Conservation (phyloP, 2,888 invertebrate species). For the Nomada goodeniana region DNA sequence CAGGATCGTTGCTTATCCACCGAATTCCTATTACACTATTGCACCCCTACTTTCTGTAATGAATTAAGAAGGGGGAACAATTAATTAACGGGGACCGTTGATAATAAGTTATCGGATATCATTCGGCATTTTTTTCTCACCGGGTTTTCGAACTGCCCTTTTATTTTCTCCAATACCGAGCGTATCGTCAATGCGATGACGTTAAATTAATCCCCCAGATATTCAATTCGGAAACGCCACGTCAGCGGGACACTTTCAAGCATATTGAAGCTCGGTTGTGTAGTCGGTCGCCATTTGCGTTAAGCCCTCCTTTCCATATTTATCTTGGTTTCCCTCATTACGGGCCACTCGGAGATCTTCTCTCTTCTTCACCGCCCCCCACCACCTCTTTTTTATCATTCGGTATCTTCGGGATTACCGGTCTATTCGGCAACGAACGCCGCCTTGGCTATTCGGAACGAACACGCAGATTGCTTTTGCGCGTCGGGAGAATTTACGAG, state of each 20-base stretch:
- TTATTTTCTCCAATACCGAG: slow-evolving; percentile 18
- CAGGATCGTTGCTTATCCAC: slow-evolving; percentile 11
- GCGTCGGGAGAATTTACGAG: slow-evolving; percentile 68
- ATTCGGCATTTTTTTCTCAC: neutral
- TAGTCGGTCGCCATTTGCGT: slow-evolving; percentile 72
- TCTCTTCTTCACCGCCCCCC: slow-evolving; percentile 17
- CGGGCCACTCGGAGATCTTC: slow-evolving; percentile 66
- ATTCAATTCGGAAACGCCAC: slow-evolving; percentile 78
- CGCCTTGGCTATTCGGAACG: slow-evolving; percentile 54
- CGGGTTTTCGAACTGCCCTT: slow-evolving; percentile 3
- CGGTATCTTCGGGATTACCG: slow-evolving; percentile 67
- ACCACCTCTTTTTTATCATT: slow-evolving; percentile 51
- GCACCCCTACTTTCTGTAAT: neutral
- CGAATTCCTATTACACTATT: neutral
- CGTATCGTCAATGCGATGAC: slow-evolving; percentile 52
- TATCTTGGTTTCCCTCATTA: slow-evolving; percentile 76
- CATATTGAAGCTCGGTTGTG: slow-evolving; percentile 77
- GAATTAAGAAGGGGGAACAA: neutral
- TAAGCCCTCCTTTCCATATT: slow-evolving; percentile 79
- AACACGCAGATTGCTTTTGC: slow-evolving; percentile 71
- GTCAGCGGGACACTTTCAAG: slow-evolving; percentile 81
- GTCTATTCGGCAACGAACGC: slow-evolving; percentile 53
- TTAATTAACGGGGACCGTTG: neutral
- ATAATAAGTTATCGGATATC: neutral
- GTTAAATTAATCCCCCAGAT: slow-evolving; percentile 70